These are phyloP conservation scores for Drymonia ruficornis DNA, from an alignment of 2,888 invertebrate species.

Conservation along the genomic window DNA sequence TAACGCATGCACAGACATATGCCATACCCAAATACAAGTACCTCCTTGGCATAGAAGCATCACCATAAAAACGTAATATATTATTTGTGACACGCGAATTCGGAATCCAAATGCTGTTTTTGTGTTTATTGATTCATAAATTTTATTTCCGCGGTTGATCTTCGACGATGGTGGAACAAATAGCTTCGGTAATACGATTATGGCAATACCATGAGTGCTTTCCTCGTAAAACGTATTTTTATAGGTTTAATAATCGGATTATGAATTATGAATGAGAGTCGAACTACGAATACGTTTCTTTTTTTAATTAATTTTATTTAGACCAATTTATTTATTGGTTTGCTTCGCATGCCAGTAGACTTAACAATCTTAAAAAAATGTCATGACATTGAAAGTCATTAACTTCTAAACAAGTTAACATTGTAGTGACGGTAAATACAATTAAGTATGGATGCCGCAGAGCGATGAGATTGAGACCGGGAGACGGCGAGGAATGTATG, in stretches of 20 bases:
- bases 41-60: slow-evolving; percentile 23
- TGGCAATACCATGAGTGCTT: slow-evolving; percentile 27
- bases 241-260: slow-evolving; percentile 9
- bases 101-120: slow-evolving; percentile 30
- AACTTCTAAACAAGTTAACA: too few species aligned
- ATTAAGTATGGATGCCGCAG: slow-evolving; percentile 20
- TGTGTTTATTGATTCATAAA: slow-evolving; percentile 44
- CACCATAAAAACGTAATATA: slow-evolving; percentile 36
- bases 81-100: slow-evolving; percentile 31
- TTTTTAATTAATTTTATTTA: too few species aligned
- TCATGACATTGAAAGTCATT: too few species aligned
- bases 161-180: slow-evolving; percentile 26
- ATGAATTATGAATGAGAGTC: neutral
- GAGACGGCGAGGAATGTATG: neutral
- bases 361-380: too few species aligned
- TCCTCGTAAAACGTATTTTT: slow-evolving; percentile 10
- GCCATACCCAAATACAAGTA: too few species aligned
- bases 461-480: slow-evolving; percentile 7
- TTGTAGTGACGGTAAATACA: too few species aligned
- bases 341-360: too few species aligned
- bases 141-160: slow-evolving; percentile 35
- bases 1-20: too few species aligned
- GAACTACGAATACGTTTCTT: too few species aligned
- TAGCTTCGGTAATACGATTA: slow-evolving; percentile 30
- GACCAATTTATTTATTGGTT: too few species aligned